Base-by-base conservation (phyloP, 2,888 invertebrate genomes). In the Hipparchia semele region DNA sequence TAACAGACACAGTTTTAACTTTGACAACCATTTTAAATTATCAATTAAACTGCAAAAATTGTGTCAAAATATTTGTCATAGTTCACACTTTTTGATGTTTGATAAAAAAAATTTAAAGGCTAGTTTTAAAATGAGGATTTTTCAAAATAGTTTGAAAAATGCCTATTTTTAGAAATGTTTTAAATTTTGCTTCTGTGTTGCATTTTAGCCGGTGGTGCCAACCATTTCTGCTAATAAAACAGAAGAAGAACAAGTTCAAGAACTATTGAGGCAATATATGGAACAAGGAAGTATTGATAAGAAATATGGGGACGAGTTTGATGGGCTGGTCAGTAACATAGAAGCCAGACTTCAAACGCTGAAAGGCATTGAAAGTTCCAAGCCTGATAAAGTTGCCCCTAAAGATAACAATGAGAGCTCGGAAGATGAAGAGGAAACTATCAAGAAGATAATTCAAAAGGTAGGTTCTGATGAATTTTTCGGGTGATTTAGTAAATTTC, bases 181-280 rank as follows among this genome's bases (percentile, higher is more conserved):
- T 33, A 9, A 39, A 59, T 59, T 23, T 23, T 23, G 23, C 23
- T 23, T 23, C 23, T 23, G 23, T 23, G 6, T 33, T 33, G 13
- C 13, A 46, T 62, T 86, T 75, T 74, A 95, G 95, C 81, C 92
- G 73, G 76, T 90, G 56, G 76, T 94, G 58, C 85, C 91, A 67
- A 82, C 90, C 6, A 65, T 65, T 56, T 92, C 93, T 13, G 96
- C 96, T 80, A 91, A 92, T 61, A 94, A 96, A 84, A 95, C 95
- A 12, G 96, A 96, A 80, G 95, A 96, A 82, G 95, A 97, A 80
- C 96, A 96, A 88, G 95, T 95, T 39, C 95, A 96, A 82, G 96
- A 96, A 80, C 89, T 97, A n/a, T 83, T 97, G 73, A 94, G 93
- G 70, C 96, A 95, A 84, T 95, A 94, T 77, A 80, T 95, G 72